Conservation (phyloP, 2,888 invertebrate genomes). For the Torymus tubicola region DNA sequence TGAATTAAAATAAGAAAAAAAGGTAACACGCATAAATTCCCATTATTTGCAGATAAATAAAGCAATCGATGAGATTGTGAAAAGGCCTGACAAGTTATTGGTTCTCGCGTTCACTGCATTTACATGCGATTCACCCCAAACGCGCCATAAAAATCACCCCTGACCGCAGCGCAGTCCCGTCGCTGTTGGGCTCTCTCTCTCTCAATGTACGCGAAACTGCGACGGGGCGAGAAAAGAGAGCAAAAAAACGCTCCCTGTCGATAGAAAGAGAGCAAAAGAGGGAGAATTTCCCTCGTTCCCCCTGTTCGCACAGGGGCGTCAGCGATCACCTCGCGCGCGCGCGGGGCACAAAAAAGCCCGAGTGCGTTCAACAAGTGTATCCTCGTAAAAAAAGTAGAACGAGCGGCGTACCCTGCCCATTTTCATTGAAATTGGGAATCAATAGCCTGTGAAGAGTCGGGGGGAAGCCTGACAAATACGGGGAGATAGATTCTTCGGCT, state of each 20-base stretch:
- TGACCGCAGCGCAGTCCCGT: conserved; percentile 60
- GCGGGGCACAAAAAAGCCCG: conserved; percentile 62
- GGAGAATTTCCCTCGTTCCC: conserved; percentile 59
- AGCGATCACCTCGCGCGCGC: conserved; percentile 63
- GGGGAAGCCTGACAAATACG: conserved; percentile 53
- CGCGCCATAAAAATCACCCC: conserved; percentile 72
- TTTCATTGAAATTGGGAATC: conserved; percentile 75
- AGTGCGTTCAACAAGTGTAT: conserved; percentile 75
- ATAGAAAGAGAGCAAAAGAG: conserved; percentile 64
- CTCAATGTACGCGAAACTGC: conserved; percentile 54
- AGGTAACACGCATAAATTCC: too few relatives aligned
- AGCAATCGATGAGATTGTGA: conserved; percentile 42
- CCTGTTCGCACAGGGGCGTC: conserved; percentile 58
- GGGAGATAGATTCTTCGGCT: conserved; percentile 50
- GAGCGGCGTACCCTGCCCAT: conserved; percentile 66
- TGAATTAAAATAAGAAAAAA: too few relatives aligned
- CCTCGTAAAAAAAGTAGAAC: conserved; percentile 68
- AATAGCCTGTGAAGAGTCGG: conserved; percentile 68
- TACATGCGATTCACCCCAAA: conserved; percentile 69
- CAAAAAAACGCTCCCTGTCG: conserved; percentile 68
- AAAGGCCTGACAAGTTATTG: conserved; percentile 57
- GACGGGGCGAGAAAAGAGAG: conserved; percentile 67
- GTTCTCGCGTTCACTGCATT: conserved; percentile 64
- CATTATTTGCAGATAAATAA: conserved; percentile 22
- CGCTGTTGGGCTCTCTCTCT: conserved; percentile 16